Percentiles rank a stretch among this genome's conserved stretches.
Conservation (phyloP, 2,113 vertebrate species). For the Lamprotornis superbus region DNA sequence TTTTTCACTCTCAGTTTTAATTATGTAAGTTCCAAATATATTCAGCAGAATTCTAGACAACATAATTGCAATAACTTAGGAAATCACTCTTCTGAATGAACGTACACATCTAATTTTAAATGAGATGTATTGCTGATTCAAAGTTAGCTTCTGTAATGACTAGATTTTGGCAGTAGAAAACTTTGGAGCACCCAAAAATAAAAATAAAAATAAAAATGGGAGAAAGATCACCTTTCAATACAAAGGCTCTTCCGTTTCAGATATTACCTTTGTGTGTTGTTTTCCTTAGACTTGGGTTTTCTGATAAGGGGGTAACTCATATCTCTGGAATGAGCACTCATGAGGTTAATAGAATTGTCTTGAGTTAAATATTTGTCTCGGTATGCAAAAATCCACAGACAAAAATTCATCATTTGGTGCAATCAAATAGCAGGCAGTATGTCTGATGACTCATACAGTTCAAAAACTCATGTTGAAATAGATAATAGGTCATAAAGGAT, state of each 20-base stretch:
- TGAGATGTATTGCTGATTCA: background rate
- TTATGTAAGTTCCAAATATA: background rate
- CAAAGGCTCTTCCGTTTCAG: background rate
- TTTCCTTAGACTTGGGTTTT: background rate
- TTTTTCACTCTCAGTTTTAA: background rate
- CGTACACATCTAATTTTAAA: background rate
- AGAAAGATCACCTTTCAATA: background rate
- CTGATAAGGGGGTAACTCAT: background rate
- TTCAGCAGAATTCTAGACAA: background rate
- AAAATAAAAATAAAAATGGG: background rate
- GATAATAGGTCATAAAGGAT: background rate
- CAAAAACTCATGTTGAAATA: background rate
- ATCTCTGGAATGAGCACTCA: background rate
- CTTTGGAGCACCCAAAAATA: background rate
- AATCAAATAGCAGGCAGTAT: background rate
- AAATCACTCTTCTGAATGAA: background rate
- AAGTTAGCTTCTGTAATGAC: background rate
- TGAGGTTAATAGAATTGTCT: background rate
- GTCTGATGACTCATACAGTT: background rate
- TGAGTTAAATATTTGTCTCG: background rate
- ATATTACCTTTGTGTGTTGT: background rate
- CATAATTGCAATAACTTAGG: background rate
- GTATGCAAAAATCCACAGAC: background rate
- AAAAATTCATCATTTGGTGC: background rate
- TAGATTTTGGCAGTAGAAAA: background rate